Conservation (phyloP, 2,888 invertebrate genomes). For the Danaus chrysippus region DNA sequence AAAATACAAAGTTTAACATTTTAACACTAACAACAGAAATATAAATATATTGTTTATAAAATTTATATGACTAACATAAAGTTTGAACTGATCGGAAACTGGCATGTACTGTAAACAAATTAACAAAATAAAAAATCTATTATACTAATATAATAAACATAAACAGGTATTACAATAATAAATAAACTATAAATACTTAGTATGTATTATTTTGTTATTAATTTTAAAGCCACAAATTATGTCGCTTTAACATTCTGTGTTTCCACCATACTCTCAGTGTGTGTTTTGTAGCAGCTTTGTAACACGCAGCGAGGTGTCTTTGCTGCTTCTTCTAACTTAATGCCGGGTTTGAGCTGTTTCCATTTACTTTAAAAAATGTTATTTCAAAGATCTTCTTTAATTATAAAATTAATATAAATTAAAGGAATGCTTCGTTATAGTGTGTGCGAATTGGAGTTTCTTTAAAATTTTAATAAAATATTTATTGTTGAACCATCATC, state of each 20-base stretch:
- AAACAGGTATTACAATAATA: too few species aligned
- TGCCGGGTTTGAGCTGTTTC: slow-evolving; percentile 26
- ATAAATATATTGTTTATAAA: background rate
- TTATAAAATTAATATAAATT: background rate
- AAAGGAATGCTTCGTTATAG: background rate
- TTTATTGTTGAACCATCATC: too few species aligned
- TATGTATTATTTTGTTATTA: background rate
- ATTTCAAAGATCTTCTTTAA: too few species aligned
- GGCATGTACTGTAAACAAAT: too few species aligned
- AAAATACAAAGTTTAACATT: slow-evolving; percentile 31
- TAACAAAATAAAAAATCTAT: too few species aligned
- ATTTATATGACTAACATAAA: too few species aligned
- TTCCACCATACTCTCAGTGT: slow-evolving; percentile 32
- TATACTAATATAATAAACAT: too few species aligned
- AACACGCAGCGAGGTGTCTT: too few species aligned
- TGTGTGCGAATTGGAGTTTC: too few species aligned
- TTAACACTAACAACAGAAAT: background rate
- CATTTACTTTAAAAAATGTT: slow-evolving; percentile 9
- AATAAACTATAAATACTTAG: background rate
- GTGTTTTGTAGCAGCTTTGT: slow-evolving; percentile 45
- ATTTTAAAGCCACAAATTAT: slow-evolving; percentile 10
- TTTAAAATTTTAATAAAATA: too few species aligned
- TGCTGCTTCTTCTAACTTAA: slow-evolving; percentile 41
- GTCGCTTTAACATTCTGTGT: slow-evolving; percentile 37
- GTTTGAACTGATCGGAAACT: too few species aligned